Percentiles rank a stretch among this genome's conserved stretches.
These are phyloP conservation scores for Ceratothoa steindachneri DNA, from an alignment of 2,888 invertebrate species.

Conservation along the genomic window DNA sequence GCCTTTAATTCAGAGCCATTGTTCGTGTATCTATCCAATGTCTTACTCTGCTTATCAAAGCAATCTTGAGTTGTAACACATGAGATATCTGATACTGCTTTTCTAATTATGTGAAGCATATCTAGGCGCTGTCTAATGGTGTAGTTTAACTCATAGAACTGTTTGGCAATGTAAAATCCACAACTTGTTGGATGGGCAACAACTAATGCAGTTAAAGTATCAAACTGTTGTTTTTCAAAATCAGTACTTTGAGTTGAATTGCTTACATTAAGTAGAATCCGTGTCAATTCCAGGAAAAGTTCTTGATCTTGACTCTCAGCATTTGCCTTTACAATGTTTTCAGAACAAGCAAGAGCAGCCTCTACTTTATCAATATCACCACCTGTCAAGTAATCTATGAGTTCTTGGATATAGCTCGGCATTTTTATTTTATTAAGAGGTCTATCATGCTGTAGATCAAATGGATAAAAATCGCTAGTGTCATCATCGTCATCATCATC, in stretches of 20 bases:
- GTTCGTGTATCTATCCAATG: not conserved
- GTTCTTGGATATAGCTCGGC: slow-evolving; percentile 38
- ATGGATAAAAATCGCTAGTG: slow-evolving; percentile 42
- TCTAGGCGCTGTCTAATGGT: slow-evolving; percentile 32
- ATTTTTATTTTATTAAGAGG: slow-evolving; percentile 18
- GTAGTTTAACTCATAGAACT: slow-evolving; percentile 41
- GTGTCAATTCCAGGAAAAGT: slow-evolving; percentile 31
- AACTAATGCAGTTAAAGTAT: slow-evolving; percentile 28
- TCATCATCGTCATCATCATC: slow-evolving; percentile 29
- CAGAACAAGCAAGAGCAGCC: slow-evolving; percentile 31
- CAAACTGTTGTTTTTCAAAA: slow-evolving; percentile 25
- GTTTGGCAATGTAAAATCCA: slow-evolving; percentile 30
- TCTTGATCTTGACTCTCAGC: slow-evolving; percentile 29
- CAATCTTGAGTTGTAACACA: not conserved
- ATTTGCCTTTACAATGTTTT: slow-evolving; percentile 26
- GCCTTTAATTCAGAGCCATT: no score
- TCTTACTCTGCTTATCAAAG: not conserved
- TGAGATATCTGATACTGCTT: slow-evolving; percentile 29
- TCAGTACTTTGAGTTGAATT: slow-evolving; percentile 25
- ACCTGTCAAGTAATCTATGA: slow-evolving; percentile 38
- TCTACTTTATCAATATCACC: slow-evolving; percentile 34
- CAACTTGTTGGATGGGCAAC: slow-evolving; percentile 32
- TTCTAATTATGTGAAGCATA: slow-evolving; percentile 26
- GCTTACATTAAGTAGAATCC: slow-evolving; percentile 30
- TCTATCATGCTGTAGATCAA: slow-evolving; percentile 34